Evolutionary conservation across 2,113 vertebrate species (phyloP).

Genomic region (Trichomycterus rosablanca): DNA sequence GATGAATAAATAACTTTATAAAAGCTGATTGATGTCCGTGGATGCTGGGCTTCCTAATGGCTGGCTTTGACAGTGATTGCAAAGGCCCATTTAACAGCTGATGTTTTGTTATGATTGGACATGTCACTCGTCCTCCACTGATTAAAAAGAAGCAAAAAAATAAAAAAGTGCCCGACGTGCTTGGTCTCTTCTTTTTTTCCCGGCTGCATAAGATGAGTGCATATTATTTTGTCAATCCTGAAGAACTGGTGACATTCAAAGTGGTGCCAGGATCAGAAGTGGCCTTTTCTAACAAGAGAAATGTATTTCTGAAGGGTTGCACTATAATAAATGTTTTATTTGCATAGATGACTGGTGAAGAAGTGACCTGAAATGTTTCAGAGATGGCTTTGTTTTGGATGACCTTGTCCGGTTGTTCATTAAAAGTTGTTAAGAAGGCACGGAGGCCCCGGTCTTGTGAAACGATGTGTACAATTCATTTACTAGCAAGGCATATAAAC

Average conservation of each 20-base stretch:
- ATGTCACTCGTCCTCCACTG: constrained; percentile 98
- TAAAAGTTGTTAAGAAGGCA: background rate
- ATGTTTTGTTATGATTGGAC: constrained; percentile 98
- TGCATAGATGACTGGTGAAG: constrained; percentile 9
- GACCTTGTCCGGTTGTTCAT: background rate
- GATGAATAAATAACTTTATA: constrained; percentile 67
- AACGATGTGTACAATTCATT: too few relatives aligned
- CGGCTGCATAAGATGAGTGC: constrained; percentile 84
- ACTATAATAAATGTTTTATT: constrained; percentile 24
- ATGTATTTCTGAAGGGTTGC: constrained; percentile 17
- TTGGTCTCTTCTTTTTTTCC: constrained; percentile 68
- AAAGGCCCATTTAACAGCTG: constrained; percentile 86
- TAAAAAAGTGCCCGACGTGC: constrained; percentile 75
- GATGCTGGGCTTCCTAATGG: constrained; percentile 84
- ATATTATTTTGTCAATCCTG: constrained; percentile 97
- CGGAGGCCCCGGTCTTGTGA: too few relatives aligned
- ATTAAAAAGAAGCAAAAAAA: constrained; percentile 88
- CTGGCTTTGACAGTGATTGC: constrained; percentile 86
- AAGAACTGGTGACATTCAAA: constrained; percentile 74
- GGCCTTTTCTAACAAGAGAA: constrained; percentile 28
- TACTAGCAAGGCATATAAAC: too few relatives aligned
- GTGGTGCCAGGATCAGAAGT: constrained; percentile 53
- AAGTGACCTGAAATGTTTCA: constrained; percentile 11
- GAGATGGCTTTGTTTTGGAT: constrained; percentile 1
- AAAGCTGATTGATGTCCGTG: constrained; percentile 90